Conservation (phyloP, 2,113 vertebrate species). For the Petrocephalus microphthalmus region DNA sequence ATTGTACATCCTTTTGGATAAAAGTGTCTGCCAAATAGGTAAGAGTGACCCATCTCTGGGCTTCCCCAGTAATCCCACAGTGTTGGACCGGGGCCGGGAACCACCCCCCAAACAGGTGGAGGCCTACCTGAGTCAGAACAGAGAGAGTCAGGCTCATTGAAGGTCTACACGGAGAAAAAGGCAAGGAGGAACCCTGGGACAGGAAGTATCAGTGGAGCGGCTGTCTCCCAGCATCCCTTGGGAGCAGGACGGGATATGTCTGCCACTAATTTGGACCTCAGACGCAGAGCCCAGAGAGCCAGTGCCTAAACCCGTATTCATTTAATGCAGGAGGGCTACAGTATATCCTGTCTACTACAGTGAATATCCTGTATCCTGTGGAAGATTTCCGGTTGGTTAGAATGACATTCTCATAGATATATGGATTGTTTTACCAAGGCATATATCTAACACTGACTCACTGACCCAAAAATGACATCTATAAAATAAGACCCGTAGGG, state of each 20-base stretch:
- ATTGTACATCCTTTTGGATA: not conserved
- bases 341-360: not conserved
- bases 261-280: not conserved
- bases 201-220: not conserved
- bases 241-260: not conserved
- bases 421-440: constrained; percentile 55
- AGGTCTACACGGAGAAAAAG: not conserved
- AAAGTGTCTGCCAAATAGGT: not conserved
- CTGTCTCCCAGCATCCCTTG: not conserved
- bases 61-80: not conserved
- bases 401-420: constrained; percentile 51
- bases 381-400: not conserved
- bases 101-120: not conserved
- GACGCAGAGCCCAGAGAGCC: not conserved
- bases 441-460: constrained; percentile 65
- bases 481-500: constrained; percentile 51
- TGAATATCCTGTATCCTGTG: constrained; percentile 13
- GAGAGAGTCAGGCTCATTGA: not conserved
- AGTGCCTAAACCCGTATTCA: not conserved
- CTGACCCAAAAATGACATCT: constrained; percentile 61
- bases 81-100: not conserved
- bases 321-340: constrained; percentile 8
- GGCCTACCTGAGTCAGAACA: not conserved
- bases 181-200: not conserved
- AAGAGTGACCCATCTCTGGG: not conserved